Evolutionary conservation across 2,113 vertebrate genomes (phyloP).

Genomic region (Sinocyclocheilus maitianheensis): DNA sequence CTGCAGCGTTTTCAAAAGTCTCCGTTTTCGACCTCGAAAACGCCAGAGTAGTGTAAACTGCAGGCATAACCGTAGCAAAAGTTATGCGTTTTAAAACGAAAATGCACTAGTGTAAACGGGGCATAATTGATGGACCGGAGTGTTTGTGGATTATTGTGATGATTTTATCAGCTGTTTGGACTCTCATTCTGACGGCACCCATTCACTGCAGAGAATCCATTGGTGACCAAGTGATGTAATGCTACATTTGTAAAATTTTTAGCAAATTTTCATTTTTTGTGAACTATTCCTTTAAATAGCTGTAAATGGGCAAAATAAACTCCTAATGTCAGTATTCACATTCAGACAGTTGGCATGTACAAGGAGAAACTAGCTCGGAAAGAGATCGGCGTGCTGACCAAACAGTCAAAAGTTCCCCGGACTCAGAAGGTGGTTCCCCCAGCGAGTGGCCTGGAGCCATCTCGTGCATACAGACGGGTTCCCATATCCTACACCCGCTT

Average conservation of each 20-base stretch:
- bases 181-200: neutral
- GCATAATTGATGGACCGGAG: neutral
- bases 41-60: no score
- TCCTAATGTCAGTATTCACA: conserved; percentile 21
- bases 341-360: conserved; percentile 83
- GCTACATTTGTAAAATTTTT: neutral
- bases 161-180: neutral
- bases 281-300: neutral
- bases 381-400: conserved; percentile 79
- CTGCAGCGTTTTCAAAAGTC: no score
- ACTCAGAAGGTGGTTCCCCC: conserved; percentile 73
- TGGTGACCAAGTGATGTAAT: neutral
- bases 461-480: conserved; percentile 72
- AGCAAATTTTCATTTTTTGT: neutral
- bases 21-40: no score
- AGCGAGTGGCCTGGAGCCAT: conserved; percentile 62
- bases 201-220: neutral
- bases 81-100: no score
- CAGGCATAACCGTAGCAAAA: no score
- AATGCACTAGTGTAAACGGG: no score
- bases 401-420: conserved; percentile 60
- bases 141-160: neutral
- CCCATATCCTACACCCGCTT: conserved; percentile 82
- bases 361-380: conserved; percentile 84
- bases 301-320: neutral